Conservation (phyloP, 2,888 invertebrate genomes). For the Cybosia mesomella region DNA sequence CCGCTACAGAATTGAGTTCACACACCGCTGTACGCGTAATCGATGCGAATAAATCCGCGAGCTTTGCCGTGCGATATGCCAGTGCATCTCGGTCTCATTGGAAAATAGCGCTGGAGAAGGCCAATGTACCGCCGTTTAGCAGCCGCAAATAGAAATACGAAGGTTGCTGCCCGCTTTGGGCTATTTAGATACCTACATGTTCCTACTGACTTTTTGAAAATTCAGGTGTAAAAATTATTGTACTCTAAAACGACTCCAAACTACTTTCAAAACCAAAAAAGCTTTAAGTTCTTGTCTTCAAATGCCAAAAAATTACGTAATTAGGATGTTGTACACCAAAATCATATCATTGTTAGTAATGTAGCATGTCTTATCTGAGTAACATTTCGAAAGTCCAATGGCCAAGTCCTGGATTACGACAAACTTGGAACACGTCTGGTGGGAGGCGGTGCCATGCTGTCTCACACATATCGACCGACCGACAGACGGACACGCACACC, state of each 20-base stretch:
- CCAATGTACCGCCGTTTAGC: slow-evolving; percentile 77
- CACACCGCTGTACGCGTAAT: slow-evolving; percentile 51
- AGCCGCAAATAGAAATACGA: slow-evolving; percentile 80
- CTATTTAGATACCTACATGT: slow-evolving; percentile 68
- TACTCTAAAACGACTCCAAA: slow-evolving; percentile 13
- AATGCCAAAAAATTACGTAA: slow-evolving; percentile 27
- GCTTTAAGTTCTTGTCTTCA: slow-evolving; percentile 15
- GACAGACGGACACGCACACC: slow-evolving; percentile 81
- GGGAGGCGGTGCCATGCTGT: slow-evolving; percentile 85
- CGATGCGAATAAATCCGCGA: slow-evolving; percentile 55
- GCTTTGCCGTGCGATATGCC: slow-evolving; percentile 64
- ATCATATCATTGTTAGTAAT: slow-evolving; percentile 43
- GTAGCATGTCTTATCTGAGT: slow-evolving; percentile 39
- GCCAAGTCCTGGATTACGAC: slow-evolving; percentile 79
- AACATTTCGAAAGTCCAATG: slow-evolving; percentile 64
- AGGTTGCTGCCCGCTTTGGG: slow-evolving; percentile 79
- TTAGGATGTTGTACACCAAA: neutral
- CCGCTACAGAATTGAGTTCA: slow-evolving; percentile 46
- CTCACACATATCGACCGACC: slow-evolving; percentile 80
- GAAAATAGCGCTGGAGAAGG: slow-evolving; percentile 79
- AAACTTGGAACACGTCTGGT: slow-evolving; percentile 75
- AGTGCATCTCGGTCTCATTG: slow-evolving; percentile 70
- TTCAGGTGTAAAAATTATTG: slow-evolving; percentile 29
- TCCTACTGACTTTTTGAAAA: slow-evolving; percentile 57
- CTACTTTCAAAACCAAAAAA: slow-evolving; percentile 23